A percentile compares a stretch with the other conserved stretches of the same genome.
These are phyloP conservation scores for Tylochromis polylepis DNA, from an alignment of 2,113 vertebrate species.

Conservation along the genomic window DNA sequence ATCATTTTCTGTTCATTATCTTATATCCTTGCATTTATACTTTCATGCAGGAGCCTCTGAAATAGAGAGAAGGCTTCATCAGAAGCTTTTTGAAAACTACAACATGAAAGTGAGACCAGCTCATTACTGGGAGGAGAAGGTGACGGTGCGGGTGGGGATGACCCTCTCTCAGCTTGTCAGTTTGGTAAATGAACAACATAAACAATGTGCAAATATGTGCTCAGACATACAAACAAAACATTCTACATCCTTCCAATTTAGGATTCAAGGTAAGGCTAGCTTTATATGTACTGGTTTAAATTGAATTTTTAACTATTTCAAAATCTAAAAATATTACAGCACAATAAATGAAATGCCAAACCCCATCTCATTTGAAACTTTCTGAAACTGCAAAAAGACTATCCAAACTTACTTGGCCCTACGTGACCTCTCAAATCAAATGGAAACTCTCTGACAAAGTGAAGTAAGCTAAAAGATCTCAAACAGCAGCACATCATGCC, in stretches of 20 bases:
- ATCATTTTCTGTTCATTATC: neutral
- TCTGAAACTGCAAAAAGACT: neutral
- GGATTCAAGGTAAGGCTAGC: fast-evolving
- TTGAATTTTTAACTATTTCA: neutral
- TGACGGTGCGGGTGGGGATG: conserved; percentile 82
- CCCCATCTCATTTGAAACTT: neutral
- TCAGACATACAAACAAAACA: neutral
- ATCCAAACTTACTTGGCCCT: neutral
- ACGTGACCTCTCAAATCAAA: neutral
- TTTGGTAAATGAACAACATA: conserved; percentile 68
- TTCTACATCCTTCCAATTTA: neutral
- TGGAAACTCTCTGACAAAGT: neutral
- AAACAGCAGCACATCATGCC: neutral
- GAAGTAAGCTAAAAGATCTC: neutral
- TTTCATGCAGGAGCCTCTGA: conserved; percentile 60
- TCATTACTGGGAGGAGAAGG: conserved; percentile 71
- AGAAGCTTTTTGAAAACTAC: conserved; percentile 78
- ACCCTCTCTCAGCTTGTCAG: conserved; percentile 85
- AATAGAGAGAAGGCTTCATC: conserved; percentile 72
- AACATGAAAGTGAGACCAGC: conserved; percentile 80
- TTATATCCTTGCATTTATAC: neutral
- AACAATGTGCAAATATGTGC: neutral
- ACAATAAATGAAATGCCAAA: neutral
- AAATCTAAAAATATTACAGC: neutral
- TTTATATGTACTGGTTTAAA: neutral